Percentiles rank a stretch among this genome's conserved stretches.
Evolutionary conservation across 1,140 invertebrate species (phyloP).

Genomic region (Pseudomyrmex dendroicus): DNA sequence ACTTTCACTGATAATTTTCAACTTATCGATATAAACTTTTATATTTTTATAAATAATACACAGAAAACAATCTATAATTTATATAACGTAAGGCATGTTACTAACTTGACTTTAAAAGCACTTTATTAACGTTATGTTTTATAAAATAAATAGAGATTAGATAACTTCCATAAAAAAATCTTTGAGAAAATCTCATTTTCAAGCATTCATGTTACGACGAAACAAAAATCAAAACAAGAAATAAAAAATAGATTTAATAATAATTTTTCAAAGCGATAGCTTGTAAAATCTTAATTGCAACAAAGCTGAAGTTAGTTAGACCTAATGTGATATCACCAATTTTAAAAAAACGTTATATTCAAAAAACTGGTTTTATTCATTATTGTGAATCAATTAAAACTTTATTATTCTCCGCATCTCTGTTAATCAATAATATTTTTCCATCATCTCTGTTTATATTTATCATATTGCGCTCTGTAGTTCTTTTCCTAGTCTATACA

Average conservation of each 20-base stretch:
- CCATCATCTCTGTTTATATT: conserved; percentile 68
- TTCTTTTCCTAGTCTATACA: conserved; percentile 76
- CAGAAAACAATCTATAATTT: conserved; percentile 28
- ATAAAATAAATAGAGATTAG: conserved; percentile 78
- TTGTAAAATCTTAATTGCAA: background rate
- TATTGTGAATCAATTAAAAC: conserved; percentile 31
- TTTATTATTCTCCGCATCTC: conserved; percentile 16
- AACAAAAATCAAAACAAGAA: conserved; percentile 12
- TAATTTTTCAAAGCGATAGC: conserved; percentile 6
- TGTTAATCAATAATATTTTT: conserved; percentile 52
- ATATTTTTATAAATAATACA: conserved; percentile 15
- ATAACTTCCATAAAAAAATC: conserved; percentile 78
- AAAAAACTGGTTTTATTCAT: background rate
- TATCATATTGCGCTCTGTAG: conserved; percentile 48
- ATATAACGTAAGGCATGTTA: conserved; percentile 70
- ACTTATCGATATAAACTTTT: background rate
- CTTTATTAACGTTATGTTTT: conserved; percentile 81
- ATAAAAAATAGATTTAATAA: background rate
- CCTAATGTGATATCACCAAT: background rate
- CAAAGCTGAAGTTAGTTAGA: background rate
- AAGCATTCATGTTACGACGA: background rate
- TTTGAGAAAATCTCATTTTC: conserved; percentile 26
- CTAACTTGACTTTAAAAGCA: conserved; percentile 81
- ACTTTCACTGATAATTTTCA: background rate
- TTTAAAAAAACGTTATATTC: background rate